phyloP scores from a whole-genome alignment of 2,888 invertebrate genomes.

The Mesorhabditis sp. region DNA sequence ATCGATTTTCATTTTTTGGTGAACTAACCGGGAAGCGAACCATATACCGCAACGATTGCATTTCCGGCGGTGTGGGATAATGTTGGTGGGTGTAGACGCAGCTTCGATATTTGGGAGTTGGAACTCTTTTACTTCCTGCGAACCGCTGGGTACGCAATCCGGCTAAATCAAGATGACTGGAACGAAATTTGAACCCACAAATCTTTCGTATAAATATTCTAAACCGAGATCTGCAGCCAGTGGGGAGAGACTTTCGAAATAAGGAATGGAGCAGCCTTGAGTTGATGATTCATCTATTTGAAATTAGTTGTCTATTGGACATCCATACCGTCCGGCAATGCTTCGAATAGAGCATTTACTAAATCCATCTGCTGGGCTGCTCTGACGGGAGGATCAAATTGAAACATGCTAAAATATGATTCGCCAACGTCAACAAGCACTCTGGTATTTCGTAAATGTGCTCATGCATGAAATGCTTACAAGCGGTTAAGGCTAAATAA shows the following conservation, averaged over 20 bases:
- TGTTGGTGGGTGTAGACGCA: neutral
- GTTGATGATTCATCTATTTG: too few relatives aligned
- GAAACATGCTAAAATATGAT: too few relatives aligned
- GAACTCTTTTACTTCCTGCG: neutral
- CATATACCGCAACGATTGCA: conserved; percentile 1
- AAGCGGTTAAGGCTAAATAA: too few relatives aligned
- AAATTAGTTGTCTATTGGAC: too few relatives aligned
- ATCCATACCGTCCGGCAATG: neutral
- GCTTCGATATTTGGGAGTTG: neutral
- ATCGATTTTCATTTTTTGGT: neutral
- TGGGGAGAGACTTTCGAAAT: neutral
- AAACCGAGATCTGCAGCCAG: neutral
- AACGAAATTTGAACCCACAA: neutral
- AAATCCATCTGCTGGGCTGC: neutral
- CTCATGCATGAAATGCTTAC: too few relatives aligned
- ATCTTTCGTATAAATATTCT: neutral
- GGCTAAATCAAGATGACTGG: neutral
- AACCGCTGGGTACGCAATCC: neutral
- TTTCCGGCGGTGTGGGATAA: neutral
- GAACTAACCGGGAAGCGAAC: neutral
- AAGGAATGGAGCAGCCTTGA: too few relatives aligned
- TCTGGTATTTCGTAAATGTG: too few relatives aligned
- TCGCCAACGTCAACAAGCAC: too few relatives aligned
- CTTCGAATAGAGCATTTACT: neutral
- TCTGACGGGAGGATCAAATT: too few relatives aligned